Percentiles rank a stretch among this genome's conserved stretches.
Evolutionary conservation across 1,140 invertebrate genomes (phyloP).

Genomic region (Drosophila lini): DNA sequence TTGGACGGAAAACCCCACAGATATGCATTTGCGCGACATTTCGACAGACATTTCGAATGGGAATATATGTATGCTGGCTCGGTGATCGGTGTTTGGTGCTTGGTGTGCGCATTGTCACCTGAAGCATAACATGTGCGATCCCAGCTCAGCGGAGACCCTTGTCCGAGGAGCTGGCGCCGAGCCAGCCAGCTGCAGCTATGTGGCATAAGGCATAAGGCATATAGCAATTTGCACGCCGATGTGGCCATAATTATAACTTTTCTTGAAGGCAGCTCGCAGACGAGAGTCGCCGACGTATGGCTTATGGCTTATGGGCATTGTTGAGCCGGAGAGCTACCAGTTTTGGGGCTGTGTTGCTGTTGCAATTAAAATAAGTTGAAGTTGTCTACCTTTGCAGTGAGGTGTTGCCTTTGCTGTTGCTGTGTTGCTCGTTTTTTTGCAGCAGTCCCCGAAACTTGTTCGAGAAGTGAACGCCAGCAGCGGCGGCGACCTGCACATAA

Average conservation of each 20-base stretch:
- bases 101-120: slow-evolving; percentile 65
- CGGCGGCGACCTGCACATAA: slow-evolving; percentile 65
- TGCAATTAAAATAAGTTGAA: slow-evolving; percentile 82
- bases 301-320: slow-evolving; percentile 39
- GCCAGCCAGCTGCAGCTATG: slow-evolving; percentile 7
- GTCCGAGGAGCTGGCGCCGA: slow-evolving; percentile 11
- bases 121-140: slow-evolving; percentile 57
- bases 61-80: not conserved
- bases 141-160: slow-evolving; percentile 44
- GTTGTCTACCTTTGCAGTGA: slow-evolving; percentile 78
- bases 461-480: slow-evolving; percentile 65
- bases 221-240: slow-evolving; percentile 36
- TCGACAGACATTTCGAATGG: slow-evolving; percentile 21
- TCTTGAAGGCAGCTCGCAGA: slow-evolving; percentile 44
- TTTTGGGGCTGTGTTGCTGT: slow-evolving; percentile 48
- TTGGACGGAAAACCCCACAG: no score
- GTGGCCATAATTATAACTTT: slow-evolving; percentile 70
- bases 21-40: not conserved
- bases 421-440: slow-evolving; percentile 13
- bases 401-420: slow-evolving; percentile 45
- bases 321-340: slow-evolving; percentile 28
- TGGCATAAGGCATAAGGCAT: slow-evolving; percentile 6
- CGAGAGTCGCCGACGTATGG: slow-evolving; percentile 19
- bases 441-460: slow-evolving; percentile 70
- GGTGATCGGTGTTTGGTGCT: not conserved